A percentile compares a stretch with the other conserved stretches of the same genome.
phyloP scores from a whole-genome alignment of 2,797 vertebrate genomes.

The Catharus ustulatus region DNA sequence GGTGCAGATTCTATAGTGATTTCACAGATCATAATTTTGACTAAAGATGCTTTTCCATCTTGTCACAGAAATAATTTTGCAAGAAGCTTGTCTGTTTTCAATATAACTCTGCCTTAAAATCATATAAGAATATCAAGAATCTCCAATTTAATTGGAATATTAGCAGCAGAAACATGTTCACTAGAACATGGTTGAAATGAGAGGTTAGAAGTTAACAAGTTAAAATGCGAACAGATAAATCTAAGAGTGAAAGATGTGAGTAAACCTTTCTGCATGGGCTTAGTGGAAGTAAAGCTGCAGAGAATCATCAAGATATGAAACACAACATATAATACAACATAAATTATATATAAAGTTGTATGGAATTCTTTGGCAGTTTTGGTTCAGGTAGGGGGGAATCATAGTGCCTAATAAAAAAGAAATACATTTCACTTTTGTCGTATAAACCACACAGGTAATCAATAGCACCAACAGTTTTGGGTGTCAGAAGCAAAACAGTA shows the following conservation, averaged over 20 bases:
- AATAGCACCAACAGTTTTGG: not conserved
- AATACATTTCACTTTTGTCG: not conserved
- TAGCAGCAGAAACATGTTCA: not conserved
- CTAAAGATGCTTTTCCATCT: not conserved
- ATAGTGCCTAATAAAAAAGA: not conserved
- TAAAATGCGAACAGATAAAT: not conserved
- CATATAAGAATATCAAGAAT: not conserved
- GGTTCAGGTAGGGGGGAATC: not conserved
- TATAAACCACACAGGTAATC: not conserved
- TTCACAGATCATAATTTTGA: not conserved
- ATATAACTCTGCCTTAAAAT: not conserved
- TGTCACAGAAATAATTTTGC: not conserved
- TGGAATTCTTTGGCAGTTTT: not conserved
- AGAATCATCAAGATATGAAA: not conserved
- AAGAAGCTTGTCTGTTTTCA: not conserved
- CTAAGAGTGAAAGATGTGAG: not conserved
- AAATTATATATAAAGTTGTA: not conserved
- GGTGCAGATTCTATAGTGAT: not conserved
- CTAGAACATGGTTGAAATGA: not conserved
- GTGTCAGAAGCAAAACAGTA: not conserved
- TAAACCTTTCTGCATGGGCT: not conserved
- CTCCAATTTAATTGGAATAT: not conserved
- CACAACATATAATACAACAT: not conserved
- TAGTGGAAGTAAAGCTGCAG: not conserved
- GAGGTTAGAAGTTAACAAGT: not conserved